Evolutionary conservation across 2,797 vertebrate species (phyloP).

Genomic region (Numenius phaeopus): DNA sequence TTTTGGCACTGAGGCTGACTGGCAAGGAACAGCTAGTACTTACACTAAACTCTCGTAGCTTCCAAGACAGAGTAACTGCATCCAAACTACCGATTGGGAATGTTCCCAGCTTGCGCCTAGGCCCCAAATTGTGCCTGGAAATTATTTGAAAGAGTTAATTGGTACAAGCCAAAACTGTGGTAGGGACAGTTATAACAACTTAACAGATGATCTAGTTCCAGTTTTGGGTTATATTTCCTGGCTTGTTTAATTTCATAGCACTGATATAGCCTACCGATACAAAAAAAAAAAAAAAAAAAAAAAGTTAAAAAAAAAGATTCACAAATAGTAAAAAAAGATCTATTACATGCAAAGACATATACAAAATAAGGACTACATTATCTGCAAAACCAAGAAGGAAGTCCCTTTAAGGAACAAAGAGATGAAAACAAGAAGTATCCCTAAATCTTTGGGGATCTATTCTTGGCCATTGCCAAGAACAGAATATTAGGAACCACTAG

Average conservation of each 20-base stretch:
- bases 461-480: neutral
- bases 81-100: neutral
- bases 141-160: neutral
- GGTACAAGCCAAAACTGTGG: constrained; percentile 6
- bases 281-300: neutral
- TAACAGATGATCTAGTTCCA: neutral
- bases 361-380: neutral
- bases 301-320: neutral
- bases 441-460: neutral
- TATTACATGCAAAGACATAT: neutral
- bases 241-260: neutral
- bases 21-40: neutral
- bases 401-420: neutral
- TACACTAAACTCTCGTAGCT: neutral
- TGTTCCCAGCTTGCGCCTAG: neutral
- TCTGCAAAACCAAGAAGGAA: neutral
- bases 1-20: neutral
- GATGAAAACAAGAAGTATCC: neutral
- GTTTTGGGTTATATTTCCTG: neutral
- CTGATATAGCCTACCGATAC: neutral
- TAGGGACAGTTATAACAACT: neutral
- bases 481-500: neutral
- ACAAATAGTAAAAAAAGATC: neutral
- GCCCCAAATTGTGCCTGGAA: neutral
- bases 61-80: constrained; percentile 12